These are phyloP conservation scores for Corythaixoides concolor DNA, from an alignment of 2,113 vertebrate genomes.

Conservation along the genomic window DNA sequence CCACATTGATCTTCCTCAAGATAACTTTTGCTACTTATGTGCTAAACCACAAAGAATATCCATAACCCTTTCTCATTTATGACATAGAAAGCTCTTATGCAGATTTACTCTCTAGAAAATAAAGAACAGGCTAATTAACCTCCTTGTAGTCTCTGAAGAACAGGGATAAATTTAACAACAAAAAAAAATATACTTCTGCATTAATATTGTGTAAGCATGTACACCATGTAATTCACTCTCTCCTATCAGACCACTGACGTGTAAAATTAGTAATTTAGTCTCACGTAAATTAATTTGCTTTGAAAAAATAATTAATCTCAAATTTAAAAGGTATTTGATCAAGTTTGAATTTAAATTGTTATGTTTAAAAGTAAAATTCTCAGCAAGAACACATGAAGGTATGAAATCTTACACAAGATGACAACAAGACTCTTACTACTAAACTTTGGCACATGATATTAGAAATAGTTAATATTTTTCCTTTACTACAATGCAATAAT, in stretches of 20 bases:
- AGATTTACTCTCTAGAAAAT: not conserved
- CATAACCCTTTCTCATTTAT: not conserved
- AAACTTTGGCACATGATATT: not conserved
- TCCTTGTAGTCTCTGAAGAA: not conserved
- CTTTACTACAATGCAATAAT: not conserved
- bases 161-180: not conserved
- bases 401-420: not conserved
- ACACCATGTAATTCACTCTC: not conserved
- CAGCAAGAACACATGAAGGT: not conserved
- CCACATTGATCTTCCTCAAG: not conserved
- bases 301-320: not conserved
- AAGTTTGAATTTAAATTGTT: not conserved
- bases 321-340: not conserved
- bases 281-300: not conserved
- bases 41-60: not conserved
- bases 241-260: not conserved
- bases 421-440: not conserved
- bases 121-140: not conserved
- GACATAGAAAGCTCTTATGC: not conserved
- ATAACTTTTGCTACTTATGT: not conserved
- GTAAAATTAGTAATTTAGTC: not conserved
- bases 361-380: not conserved
- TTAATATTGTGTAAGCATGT: not conserved
- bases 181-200: not conserved
- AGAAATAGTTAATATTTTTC: not conserved